Conservation (phyloP, 2,113 vertebrate genomes). For the Hydrochoerus hydrochaeris region DNA sequence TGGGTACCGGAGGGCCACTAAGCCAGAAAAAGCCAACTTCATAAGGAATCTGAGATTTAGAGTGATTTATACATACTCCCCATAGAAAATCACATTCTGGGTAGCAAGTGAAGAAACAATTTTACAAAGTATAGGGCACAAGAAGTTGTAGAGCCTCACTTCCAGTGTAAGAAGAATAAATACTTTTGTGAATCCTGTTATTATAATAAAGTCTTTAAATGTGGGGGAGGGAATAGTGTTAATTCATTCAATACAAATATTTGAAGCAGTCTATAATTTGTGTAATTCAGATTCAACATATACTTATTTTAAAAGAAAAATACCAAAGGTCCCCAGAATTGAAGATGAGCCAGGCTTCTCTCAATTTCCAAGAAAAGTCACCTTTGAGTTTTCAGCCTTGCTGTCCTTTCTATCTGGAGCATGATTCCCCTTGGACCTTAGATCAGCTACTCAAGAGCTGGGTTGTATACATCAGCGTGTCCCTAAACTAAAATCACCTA, state of each 20-base stretch:
- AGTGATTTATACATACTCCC: not conserved
- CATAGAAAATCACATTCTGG: not conserved
- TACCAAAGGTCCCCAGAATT: not conserved
- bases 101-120: not conserved
- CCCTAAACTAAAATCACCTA: not conserved
- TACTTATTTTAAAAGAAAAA: not conserved
- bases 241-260: not conserved
- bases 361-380: not conserved
- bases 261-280: conserved; percentile 26
- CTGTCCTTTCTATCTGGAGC: not conserved
- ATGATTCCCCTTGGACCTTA: not conserved
- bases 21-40: not conserved
- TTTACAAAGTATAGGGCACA: not conserved
- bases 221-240: not conserved
- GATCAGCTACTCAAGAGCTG: not conserved
- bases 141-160: not conserved
- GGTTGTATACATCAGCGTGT: not conserved
- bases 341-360: not conserved
- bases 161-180: not conserved
- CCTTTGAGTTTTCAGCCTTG: not conserved
- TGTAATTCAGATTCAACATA: not conserved
- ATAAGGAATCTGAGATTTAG: not conserved
- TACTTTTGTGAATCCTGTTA: not conserved
- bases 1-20: not conserved
- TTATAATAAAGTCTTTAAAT: not conserved